Evolutionary conservation across 2,797 vertebrate species (phyloP).

Genomic region (Spinibarbus caldwelli): DNA sequence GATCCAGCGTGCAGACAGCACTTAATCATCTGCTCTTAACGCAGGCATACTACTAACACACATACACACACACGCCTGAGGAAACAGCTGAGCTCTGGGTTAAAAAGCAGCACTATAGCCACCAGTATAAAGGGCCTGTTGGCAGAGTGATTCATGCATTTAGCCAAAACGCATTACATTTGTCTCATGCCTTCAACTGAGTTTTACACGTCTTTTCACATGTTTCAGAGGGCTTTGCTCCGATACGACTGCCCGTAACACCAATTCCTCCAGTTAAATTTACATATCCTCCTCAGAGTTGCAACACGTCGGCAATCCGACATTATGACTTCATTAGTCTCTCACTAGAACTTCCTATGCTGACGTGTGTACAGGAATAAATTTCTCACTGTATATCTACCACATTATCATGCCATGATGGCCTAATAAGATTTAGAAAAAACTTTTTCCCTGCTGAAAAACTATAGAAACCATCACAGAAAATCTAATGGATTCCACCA

Average conservation of each 20-base stretch:
- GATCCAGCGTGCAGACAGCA: slow-evolving; percentile 61
- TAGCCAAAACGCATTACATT: slow-evolving; percentile 58
- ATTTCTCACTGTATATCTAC: not conserved
- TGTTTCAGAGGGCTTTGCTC: slow-evolving; percentile 60
- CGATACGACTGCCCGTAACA: slow-evolving; percentile 27
- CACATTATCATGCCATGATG: not conserved
- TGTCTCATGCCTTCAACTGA: slow-evolving; percentile 56
- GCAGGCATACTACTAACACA: slow-evolving; percentile 40
- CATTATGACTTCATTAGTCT: slow-evolving; percentile 19
- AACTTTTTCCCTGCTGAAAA: not conserved
- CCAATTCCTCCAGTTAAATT: slow-evolving; percentile 43
- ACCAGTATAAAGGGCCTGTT: slow-evolving; percentile 48
- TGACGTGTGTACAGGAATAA: not conserved
- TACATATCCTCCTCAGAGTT: slow-evolving; percentile 33
- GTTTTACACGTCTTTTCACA: slow-evolving; percentile 49
- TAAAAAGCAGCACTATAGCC: slow-evolving; percentile 45
- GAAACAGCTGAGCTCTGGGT: slow-evolving; percentile 56
- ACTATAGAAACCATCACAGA: no score
- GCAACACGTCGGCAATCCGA: not conserved
- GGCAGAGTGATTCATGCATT: slow-evolving; percentile 57
- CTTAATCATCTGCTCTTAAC: slow-evolving; percentile 61
- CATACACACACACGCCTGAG: slow-evolving; percentile 53
- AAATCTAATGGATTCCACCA: no score
- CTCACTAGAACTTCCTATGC: not conserved
- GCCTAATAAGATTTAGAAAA: not conserved